Percentiles rank a stretch among this genome's conserved stretches.
Evolutionary conservation across 2,888 invertebrate genomes (phyloP).

Genomic region (Notocelia uddmanniana): DNA sequence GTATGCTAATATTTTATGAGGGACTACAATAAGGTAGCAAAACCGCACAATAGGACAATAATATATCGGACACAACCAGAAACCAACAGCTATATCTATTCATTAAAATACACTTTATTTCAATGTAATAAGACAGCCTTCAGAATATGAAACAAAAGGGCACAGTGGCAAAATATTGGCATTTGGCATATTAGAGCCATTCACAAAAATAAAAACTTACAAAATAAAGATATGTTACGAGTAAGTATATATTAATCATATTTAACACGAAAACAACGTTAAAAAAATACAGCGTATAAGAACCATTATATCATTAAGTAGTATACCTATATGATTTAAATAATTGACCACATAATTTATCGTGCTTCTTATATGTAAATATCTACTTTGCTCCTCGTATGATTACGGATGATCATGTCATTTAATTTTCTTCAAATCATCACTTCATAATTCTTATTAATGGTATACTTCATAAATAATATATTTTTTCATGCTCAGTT

Average conservation of each 20-base stretch:
- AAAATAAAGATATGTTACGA: not conserved
- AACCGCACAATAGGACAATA: too few species aligned
- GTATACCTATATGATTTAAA: not conserved
- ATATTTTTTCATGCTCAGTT: conserved; percentile 48
- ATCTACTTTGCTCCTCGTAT: too few species aligned
- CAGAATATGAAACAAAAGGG: not conserved
- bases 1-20: too few species aligned
- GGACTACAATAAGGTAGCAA: too few species aligned
- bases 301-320: not conserved
- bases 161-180: not conserved
- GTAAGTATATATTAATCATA: too few species aligned
- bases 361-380: not conserved
- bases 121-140: not conserved
- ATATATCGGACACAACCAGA: too few species aligned
- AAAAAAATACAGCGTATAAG: not conserved
- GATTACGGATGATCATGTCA: too few species aligned
- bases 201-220: not conserved
- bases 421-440: too few species aligned
- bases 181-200: not conserved
- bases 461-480: not conserved
- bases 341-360: not conserved
- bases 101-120: not conserved
- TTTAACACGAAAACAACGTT: too few species aligned
- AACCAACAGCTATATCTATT: not conserved
- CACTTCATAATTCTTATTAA: not conserved